phyloP scores from a whole-genome alignment of 2,888 invertebrate species.

The Xiphydria camelus region DNA sequence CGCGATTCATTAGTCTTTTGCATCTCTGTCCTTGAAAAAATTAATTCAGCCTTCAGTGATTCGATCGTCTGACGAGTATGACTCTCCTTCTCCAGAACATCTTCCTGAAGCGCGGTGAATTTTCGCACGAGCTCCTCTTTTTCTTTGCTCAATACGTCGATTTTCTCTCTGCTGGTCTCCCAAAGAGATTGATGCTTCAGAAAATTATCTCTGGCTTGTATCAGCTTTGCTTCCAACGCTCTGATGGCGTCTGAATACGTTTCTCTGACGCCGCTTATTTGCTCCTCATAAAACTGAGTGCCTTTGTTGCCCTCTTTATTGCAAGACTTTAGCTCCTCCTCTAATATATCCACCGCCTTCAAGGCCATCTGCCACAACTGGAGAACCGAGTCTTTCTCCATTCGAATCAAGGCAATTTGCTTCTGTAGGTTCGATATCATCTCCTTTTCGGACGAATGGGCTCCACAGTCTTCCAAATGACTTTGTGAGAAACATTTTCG shows the following conservation, averaged over 20 bases:
- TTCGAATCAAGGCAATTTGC: constrained; percentile 40
- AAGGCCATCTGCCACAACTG: constrained; percentile 71
- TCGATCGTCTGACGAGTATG: constrained; percentile 29
- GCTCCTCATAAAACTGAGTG: constrained; percentile 40
- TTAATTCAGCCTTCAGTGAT: constrained; percentile 36
- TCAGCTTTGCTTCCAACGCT: constrained; percentile 62
- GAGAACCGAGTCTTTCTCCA: constrained; percentile 69
- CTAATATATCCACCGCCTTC: constrained; percentile 68
- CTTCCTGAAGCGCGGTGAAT: constrained; percentile 25
- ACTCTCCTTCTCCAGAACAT: constrained; percentile 34
- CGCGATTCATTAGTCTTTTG: constrained; percentile 30
- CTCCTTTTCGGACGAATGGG: constrained; percentile 23
- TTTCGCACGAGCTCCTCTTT: constrained; percentile 59
- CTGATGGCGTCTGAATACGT: constrained; percentile 62
- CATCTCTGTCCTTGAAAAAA: constrained; percentile 42
- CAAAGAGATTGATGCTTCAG: constrained; percentile 42
- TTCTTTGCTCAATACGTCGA: constrained; percentile 54
- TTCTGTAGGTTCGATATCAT: constrained; percentile 43
- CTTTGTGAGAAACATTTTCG: constrained; percentile 32
- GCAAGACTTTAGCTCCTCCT: constrained; percentile 66
- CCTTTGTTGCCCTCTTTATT: constrained; percentile 30
- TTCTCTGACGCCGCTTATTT: constrained; percentile 51
- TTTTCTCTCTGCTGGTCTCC: constrained; percentile 59
- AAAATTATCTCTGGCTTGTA: constrained; percentile 60
- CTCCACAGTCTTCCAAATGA: constrained; percentile 30